phyloP scores from a whole-genome alignment of 2,797 vertebrate genomes.

The Anabas testudineus region DNA sequence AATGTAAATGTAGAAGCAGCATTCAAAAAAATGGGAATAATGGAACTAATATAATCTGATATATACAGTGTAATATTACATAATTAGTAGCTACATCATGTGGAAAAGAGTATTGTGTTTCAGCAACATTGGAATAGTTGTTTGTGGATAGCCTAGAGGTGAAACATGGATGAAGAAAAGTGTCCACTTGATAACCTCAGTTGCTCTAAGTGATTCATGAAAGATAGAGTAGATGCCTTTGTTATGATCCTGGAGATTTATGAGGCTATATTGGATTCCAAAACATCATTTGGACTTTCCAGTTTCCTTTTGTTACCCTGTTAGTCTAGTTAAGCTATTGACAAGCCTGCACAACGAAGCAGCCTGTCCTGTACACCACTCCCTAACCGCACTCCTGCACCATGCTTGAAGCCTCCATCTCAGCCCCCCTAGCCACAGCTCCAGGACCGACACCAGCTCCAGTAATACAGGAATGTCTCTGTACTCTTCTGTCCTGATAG shows the following conservation, averaged over 20 bases:
- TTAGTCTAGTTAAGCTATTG: conserved; percentile 32
- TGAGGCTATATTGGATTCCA: conserved; percentile 23
- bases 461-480: conserved; percentile 80
- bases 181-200: conserved; percentile 4
- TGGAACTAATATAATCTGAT: neutral
- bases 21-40: neutral
- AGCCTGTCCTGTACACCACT: conserved; percentile 49
- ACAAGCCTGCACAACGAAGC: conserved; percentile 36
- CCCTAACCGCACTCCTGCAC: conserved; percentile 38
- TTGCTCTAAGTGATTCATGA: conserved; percentile 12
- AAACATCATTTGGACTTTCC: conserved; percentile 41
- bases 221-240: conserved; percentile 2
- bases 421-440: conserved; percentile 33
- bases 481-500: conserved; percentile 70
- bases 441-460: conserved; percentile 52
- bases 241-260: conserved; percentile 29
- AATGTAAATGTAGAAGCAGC: no score
- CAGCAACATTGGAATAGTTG: neutral
- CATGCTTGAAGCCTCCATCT: conserved; percentile 6
- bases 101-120: neutral
- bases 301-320: conserved; percentile 27
- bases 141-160: neutral
- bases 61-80: neutral
- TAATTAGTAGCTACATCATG: conserved; percentile 3
- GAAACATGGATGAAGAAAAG: conserved; percentile 1